These are phyloP conservation scores for Alloplasta piceator DNA, from an alignment of 2,888 invertebrate genomes.

Conservation along the genomic window DNA sequence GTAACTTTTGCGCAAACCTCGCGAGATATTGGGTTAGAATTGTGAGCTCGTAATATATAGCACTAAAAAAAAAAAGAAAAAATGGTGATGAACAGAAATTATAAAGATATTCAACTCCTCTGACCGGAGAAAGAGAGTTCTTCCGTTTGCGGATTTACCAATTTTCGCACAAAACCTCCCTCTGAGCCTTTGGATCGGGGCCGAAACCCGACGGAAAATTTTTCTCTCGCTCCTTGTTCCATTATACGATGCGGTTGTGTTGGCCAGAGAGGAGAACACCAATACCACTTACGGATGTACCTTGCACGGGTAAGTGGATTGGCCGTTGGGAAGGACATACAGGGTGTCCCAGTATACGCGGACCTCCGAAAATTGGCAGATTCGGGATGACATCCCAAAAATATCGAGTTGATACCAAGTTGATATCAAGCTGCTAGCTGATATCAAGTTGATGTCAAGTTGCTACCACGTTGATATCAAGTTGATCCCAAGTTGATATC, in stretches of 20 bases:
- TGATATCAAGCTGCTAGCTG: too few relatives aligned
- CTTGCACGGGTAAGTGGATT: conserved; percentile 58
- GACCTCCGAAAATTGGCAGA: too few relatives aligned
- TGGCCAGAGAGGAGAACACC: conserved; percentile 40
- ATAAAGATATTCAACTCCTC: conserved; percentile 8
- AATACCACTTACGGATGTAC: conserved; percentile 33
- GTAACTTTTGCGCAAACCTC: not conserved
- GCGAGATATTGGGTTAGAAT: conserved; percentile 18
- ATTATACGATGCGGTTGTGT: conserved; percentile 12
- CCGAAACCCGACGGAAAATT: not conserved
- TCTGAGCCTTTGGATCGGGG: conserved; percentile 33
- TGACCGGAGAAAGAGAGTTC: conserved; percentile 15
- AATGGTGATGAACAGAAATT: too few relatives aligned
- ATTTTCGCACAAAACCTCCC: conserved; percentile 53
- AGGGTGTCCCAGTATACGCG: too few relatives aligned
- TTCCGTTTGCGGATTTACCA: conserved; percentile 55
- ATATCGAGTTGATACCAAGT: too few relatives aligned
- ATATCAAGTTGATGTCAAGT: too few relatives aligned
- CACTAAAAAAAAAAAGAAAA: too few relatives aligned
- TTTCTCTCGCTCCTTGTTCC: not conserved
- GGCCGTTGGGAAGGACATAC: conserved; percentile 31
- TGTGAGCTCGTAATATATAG: conserved; percentile 13
- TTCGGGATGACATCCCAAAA: too few relatives aligned
- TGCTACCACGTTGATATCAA: too few relatives aligned
- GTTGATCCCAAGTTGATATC: too few relatives aligned